Percentiles rank a stretch among this genome's conserved stretches.
phyloP scores from a whole-genome alignment of 2,797 vertebrate species.

The Cirrhinus mrigala region DNA sequence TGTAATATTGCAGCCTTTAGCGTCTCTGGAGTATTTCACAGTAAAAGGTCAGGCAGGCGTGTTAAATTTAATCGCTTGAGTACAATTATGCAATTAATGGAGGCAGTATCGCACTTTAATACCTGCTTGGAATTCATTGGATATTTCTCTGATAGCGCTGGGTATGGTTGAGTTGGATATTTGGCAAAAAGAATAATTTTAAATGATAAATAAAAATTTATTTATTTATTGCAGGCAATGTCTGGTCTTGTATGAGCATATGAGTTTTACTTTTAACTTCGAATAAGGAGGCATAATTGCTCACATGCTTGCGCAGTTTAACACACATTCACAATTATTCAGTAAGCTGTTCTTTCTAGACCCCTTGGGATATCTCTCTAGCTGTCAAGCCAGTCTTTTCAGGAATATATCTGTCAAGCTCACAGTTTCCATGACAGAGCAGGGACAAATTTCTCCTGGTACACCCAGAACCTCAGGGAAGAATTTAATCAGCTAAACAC shows the following conservation, averaged over 20 bases:
- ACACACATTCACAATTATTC: slow-evolving; percentile 16
- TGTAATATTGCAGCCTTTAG: slow-evolving; percentile 18
- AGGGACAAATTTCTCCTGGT: slow-evolving; percentile 35
- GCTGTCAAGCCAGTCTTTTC: slow-evolving; percentile 54
- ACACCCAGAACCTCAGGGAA: slow-evolving; percentile 58
- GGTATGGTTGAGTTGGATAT: background rate
- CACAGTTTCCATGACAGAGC: slow-evolving; percentile 47
- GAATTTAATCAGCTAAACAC: slow-evolving; percentile 55
- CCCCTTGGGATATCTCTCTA: slow-evolving; percentile 43
- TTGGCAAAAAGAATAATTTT: no score
- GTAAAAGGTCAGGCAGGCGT: slow-evolving; percentile 67
- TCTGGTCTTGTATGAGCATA: background rate
- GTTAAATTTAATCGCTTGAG: slow-evolving; percentile 67
- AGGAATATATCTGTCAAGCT: slow-evolving; percentile 54
- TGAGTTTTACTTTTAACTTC: background rate
- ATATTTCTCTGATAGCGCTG: slow-evolving; percentile 51
- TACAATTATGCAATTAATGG: slow-evolving; percentile 65
- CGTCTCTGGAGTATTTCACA: slow-evolving; percentile 47
- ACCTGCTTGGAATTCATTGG: slow-evolving; percentile 54
- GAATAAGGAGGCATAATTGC: background rate
- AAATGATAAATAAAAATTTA: background rate
- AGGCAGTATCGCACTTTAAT: slow-evolving; percentile 51
- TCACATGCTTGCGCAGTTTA: slow-evolving; percentile 16
- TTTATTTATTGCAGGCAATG: background rate
- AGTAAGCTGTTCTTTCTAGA: slow-evolving; percentile 28